Base-by-base conservation (phyloP, 2,113 vertebrate genomes). In the Arizona elegans region DNA sequence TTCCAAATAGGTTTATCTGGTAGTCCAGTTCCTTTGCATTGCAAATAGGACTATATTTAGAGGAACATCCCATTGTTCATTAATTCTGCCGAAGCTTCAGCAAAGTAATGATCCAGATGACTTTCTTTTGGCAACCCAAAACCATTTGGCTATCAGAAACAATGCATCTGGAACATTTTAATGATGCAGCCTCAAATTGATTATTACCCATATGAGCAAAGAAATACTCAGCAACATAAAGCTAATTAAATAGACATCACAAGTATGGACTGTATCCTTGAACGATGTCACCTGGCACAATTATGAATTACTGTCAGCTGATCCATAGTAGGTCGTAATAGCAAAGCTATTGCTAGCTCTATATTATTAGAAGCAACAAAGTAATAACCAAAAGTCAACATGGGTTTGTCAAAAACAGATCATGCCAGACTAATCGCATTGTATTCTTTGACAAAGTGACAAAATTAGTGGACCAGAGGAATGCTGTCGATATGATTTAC, bases 71-170 rank as follows among this genome's bases (percentile, higher is more conserved):
- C 53, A 90, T 26, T 90, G 62, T 91, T 38, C 65, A 55, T 62
- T 26, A 19, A 29, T 90, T 94, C 85, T 93, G 94, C 65, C 50
- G 9, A 94, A 89, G 96, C 13, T 85, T 89, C 54, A 93, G 21
- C 3, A 88, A 75, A 1, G 17, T 8, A 91, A 38, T 89, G 85
- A 90, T 24, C 38, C 70, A 89, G 0, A 6, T 59, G 21, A 91
- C 10, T 24, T 91, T 52, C 81, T 10, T 92, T 21, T 91, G 23
- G 62, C 43, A 94, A 43, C 15, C 88, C 90, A 43, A 91, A 92
- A 58, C 6, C 85, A 13, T 62, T 75, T 26, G 58, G 0, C 2
- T 92, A 87, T 21, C 86, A 95, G 38, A 92, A 50, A 90, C 2
- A 0, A 19, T 11, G 93, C 1, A 54, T 17, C 93, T 91, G 33